phyloP scores from a whole-genome alignment of 2,888 invertebrate genomes.

The Cantharis nigra region DNA sequence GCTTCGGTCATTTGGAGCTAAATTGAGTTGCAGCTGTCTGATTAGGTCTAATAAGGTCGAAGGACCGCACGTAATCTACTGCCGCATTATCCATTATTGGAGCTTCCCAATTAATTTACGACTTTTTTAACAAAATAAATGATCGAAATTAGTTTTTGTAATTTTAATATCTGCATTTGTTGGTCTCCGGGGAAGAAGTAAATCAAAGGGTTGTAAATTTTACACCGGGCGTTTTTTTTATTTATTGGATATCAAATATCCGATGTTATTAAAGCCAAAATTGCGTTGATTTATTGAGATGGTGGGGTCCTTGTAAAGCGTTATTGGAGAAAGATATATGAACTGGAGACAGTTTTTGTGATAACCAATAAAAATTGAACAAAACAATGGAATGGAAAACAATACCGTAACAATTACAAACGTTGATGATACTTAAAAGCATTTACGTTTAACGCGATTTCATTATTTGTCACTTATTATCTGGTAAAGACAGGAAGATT shows the following conservation, averaged over 20 bases:
- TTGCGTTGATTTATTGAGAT: conserved; percentile 14
- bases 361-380: conserved; percentile 2
- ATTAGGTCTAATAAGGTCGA: background rate
- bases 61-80: background rate
- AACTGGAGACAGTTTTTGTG: conserved; percentile 8
- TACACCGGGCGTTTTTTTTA: background rate
- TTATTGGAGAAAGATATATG: conserved; percentile 18
- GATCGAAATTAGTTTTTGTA: background rate
- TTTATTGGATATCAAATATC: conserved; percentile 11
- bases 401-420: conserved; percentile 18
- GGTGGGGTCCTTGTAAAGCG: conserved; percentile 7
- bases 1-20: background rate
- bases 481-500: conserved; percentile 32
- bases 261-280: conserved; percentile 17
- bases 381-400: conserved; percentile 10
- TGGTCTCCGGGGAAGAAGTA: background rate
- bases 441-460: conserved; percentile 25
- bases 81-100: background rate
- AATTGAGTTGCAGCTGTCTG: background rate
- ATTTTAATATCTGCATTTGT: conserved; percentile 1
- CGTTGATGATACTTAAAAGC: conserved; percentile 12
- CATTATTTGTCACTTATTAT: conserved; percentile 34
- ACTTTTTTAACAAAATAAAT: background rate
- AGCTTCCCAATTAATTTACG: background rate
- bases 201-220: conserved; percentile 15